Base-by-base conservation (phyloP, 2,797 vertebrate species). In the Sebastes cheni region DNA sequence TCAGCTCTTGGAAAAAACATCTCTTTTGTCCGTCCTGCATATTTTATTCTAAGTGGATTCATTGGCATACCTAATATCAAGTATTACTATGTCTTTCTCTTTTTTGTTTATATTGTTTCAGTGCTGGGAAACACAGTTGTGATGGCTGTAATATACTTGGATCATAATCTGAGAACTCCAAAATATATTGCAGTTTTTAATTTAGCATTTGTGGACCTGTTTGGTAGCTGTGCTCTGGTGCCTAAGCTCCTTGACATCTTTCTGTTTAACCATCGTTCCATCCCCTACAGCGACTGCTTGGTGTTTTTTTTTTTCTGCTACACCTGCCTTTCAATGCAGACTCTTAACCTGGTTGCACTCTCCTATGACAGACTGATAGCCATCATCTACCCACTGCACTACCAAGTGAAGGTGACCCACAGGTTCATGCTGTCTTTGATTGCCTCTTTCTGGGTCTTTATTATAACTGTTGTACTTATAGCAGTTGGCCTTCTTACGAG, bases 281-380 rank as follows among this genome's bases (percentile, higher is more conserved):
- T 92, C n/a, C 4, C 80, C 1, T 92, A 85, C 54, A 75, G 39
- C 0, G 50, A 85, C 34, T 92, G 91, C 68, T 27, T 91, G 39
- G 29, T 72, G 0, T 90, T 77, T 46, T 6, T 85, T 22, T 90
- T 89, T 71, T 92, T 91, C 80, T 76, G 79, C 74, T 92, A 60
- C 69, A 32, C 66, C 12, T 72, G 29, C 20, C 25, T 86, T 20
- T 77, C 70, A 0, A 84, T 92, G 82, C 91, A 95, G 86, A 70
- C 93, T 1, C 39, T 94, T 22, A 93, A 89, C 23, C 84, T 95
- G 39, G 80, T 89, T 29, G 56, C 84, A 3, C 81, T 93, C 18
- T 76, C 85, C 32, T 93, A 90, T 54, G 94, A 95, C 79, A 85
- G 93, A 69, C 85, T 94, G 14, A 27, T 94, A 10, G 94, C 92